These are phyloP conservation scores for Kryphioiulus occultus DNA, from an alignment of 2,888 invertebrate species.

Conservation along the genomic window DNA sequence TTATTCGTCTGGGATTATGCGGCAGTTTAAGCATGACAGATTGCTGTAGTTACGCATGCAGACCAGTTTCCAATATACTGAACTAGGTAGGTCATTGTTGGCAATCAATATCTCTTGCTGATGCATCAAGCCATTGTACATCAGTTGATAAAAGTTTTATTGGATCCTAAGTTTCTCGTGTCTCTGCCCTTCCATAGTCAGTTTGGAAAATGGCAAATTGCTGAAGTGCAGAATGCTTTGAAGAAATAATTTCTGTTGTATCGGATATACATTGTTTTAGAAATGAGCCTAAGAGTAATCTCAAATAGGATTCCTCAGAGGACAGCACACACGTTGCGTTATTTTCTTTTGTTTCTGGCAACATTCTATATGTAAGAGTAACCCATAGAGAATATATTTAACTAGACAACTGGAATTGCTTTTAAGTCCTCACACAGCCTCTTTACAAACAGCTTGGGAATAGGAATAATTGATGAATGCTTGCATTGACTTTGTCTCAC, in stretches of 20 bases:
- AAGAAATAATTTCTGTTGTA: neutral
- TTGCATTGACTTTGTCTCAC: conserved; percentile 10
- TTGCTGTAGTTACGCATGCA: neutral
- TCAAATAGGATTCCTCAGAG: conserved; percentile 9
- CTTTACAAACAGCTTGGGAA: conserved; percentile 13
- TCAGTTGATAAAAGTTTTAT: neutral
- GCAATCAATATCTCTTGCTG: neutral
- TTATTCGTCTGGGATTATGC: neutral
- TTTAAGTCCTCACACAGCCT: conserved; percentile 26
- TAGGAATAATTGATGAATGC: conserved; percentile 24
- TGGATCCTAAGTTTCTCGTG: neutral
- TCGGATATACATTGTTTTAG: neutral
- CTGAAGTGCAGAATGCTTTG: neutral
- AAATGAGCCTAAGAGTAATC: conserved; percentile 3
- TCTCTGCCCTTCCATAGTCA: neutral
- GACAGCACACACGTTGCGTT: conserved; percentile 10
- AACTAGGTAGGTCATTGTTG: neutral
- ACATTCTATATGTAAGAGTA: neutral
- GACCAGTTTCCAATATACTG: neutral
- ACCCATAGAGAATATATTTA: neutral
- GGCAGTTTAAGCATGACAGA: neutral
- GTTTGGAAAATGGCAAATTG: neutral
- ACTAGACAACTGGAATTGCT: conserved; percentile 26
- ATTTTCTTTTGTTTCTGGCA: conserved; percentile 27
- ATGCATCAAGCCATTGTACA: neutral